Evolutionary conservation across 2,797 vertebrate genomes (phyloP), one percentile per base, ranked within the genome.

Genomic region (Synaphobranchus kaupii): DNA sequence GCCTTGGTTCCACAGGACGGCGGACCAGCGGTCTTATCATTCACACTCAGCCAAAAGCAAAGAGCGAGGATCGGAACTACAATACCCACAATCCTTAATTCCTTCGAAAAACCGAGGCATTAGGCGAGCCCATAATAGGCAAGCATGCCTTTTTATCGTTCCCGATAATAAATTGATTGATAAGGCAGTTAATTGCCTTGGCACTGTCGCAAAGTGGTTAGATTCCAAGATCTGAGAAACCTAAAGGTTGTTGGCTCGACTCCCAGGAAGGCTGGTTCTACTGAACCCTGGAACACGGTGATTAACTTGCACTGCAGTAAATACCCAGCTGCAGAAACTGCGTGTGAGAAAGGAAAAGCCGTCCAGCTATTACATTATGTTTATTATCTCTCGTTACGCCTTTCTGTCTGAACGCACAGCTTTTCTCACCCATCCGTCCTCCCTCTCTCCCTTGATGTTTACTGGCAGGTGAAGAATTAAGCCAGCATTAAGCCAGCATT

Each of bases 21-120:
- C 31, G 44, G 28, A 63, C 44, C 76, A 13, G 39, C 31, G 4
- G 54, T 86, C 85, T 82, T 22, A 76, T 82, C 82, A 39, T 58
- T 81, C 85, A 63, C 52, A 50, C 15, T 81, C 85, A 28, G 20
- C 34, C 44, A n/a, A 44, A 6, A n/a, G 76, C 52, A 25, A 47
- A 73, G 4, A 31, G 34, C 22, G 34, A 78, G 68, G 48, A 81
- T 76, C 20, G 54, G 44, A 78, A 86, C 86, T 82, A 82, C 78
- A 48, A 86, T 86, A 82, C 86, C 86, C 86, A 86, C 56, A 83
- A 83, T 86, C 86, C 85, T 56, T 80, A 15, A 60, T n/a, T 54
- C 78, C 71, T 52, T 83, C 78, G 44, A 63, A 9, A 83, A 83
- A 81, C 54, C 20, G 5, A 25, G 76, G 58, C 73, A 44, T 44